A percentile compares a stretch with the other conserved stretches of the same genome.
These are phyloP conservation scores for Epinotia nisella DNA, from an alignment of 2,888 invertebrate species.

Conservation along the genomic window DNA sequence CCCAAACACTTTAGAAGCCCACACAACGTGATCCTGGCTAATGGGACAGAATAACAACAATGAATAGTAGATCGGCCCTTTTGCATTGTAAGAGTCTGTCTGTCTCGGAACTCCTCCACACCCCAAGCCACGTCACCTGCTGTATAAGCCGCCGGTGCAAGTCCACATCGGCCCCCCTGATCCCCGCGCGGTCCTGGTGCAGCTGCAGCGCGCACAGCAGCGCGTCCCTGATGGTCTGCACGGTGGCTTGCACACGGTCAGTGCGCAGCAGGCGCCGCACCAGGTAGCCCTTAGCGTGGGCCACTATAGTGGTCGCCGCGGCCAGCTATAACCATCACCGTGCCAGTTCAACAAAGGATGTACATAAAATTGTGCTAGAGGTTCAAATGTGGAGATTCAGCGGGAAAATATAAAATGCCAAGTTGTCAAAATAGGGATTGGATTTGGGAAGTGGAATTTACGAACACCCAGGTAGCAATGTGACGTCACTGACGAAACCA, in stretches of 20 bases:
- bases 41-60: too few species aligned
- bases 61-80: too few species aligned
- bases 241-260: conserved; percentile 90
- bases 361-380: conserved; percentile 23
- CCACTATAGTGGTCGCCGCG: conserved; percentile 88
- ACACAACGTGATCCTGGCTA: too few species aligned
- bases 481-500: too few species aligned
- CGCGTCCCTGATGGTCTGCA: conserved; percentile 92
- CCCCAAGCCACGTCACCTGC: conserved; percentile 79
- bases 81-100: too few species aligned
- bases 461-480: too few species aligned
- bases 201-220: conserved; percentile 90
- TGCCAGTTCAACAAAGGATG: background rate
- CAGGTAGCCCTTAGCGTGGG: conserved; percentile 90
- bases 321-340: conserved; percentile 59
- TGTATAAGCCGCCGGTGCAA: conserved; percentile 90
- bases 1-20: too few species aligned
- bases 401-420: too few species aligned
- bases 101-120: conserved; percentile 63
- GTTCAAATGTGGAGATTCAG: too few species aligned
- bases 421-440: too few species aligned
- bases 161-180: conserved; percentile 87
- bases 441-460: too few species aligned
- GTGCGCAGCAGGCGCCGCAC: conserved; percentile 92
- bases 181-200: conserved; percentile 86